phyloP scores from a whole-genome alignment of 2,113 vertebrate species.

The Neolamprologus hecqui region DNA sequence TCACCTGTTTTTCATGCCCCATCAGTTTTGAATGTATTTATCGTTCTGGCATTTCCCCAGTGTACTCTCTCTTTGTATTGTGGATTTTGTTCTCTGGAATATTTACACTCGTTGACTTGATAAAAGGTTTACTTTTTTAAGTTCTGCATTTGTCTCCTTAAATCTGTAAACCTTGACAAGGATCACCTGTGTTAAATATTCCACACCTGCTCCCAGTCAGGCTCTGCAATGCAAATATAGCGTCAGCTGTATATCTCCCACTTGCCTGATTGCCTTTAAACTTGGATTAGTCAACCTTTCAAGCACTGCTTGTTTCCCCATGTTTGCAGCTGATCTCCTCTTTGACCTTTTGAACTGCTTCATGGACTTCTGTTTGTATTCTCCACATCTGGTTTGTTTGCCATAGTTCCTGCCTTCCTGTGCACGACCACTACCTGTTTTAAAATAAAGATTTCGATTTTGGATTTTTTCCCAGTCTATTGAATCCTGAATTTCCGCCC shows the following conservation, averaged over 20 bases:
- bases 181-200: neutral
- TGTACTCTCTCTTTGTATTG: neutral
- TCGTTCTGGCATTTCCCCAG: neutral
- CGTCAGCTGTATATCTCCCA: neutral
- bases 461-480: neutral
- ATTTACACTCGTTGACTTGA: neutral
- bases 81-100: neutral
- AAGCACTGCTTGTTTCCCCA: neutral
- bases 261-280: neutral
- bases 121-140: neutral
- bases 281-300: neutral
- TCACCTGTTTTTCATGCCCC: neutral
- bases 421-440: neutral
- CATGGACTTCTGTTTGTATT: neutral
- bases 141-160: neutral
- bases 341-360: neutral
- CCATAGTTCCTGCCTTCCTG: neutral
- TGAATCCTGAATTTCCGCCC: accelerated
- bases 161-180: neutral
- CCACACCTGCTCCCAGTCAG: neutral
- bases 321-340: neutral
- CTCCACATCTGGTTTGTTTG: neutral
- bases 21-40: neutral
- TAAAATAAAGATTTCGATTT: neutral
- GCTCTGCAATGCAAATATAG: neutral